phyloP scores from a whole-genome alignment of 2,113 vertebrate species.

The Patagioenas fasciata region DNA sequence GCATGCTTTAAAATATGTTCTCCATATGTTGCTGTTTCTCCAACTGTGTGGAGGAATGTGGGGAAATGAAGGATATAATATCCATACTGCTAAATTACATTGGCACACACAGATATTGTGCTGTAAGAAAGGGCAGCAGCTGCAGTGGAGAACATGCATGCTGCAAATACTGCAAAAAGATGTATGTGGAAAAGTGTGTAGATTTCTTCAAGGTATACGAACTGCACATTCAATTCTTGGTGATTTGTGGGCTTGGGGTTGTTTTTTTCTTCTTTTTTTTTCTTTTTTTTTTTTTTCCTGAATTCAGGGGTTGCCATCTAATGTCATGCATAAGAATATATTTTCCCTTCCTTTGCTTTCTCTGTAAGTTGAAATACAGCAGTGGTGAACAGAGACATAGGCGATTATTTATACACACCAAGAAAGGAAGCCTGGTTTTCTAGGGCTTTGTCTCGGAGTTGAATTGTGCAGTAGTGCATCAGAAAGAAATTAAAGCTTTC shows the following conservation, averaged over 20 bases:
- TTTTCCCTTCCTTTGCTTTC: neutral
- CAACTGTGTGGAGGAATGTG: neutral
- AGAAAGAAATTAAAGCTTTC: neutral
- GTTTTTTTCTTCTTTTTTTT: no score
- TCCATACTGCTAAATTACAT: neutral
- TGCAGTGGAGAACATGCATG: neutral
- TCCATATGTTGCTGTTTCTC: neutral
- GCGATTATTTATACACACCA: neutral
- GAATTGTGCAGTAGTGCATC: neutral
- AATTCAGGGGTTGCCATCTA: neutral
- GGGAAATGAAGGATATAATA: neutral
- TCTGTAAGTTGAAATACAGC: neutral
- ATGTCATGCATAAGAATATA: neutral
- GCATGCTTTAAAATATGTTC: accelerated
- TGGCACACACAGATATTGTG: neutral
- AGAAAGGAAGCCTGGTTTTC: neutral
- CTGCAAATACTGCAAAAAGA: neutral
- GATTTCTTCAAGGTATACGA: neutral
- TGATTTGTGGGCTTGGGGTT: no score
- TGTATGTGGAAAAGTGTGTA: neutral
- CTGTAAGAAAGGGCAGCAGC: neutral
- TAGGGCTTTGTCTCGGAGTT: neutral
- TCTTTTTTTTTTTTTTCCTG: neutral
- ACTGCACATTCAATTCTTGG: neutral
- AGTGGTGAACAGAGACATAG: neutral